Base-by-base conservation (phyloP, 2,113 vertebrate species). In the Phrynosoma blainvillii region DNA sequence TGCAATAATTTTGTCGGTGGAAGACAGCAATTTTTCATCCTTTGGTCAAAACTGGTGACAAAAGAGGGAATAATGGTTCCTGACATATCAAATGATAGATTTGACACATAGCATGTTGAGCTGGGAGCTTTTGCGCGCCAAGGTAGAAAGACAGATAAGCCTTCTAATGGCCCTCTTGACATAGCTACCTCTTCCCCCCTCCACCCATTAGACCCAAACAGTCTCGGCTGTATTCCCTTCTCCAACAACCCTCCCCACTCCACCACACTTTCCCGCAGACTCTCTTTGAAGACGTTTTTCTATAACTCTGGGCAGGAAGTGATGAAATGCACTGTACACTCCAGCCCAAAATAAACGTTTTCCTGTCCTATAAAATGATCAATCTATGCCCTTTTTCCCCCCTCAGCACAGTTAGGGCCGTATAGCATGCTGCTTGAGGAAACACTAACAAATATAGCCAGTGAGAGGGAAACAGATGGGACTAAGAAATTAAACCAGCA, bases 21-120 rank as follows among this genome's bases (percentile, higher is more conserved):
- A 95, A 97, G 96, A 97, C 95, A 96, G 96, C 97, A 97, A 98
- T 99, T 98, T 98, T 97, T 98, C 98, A 98, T 96, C 97, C 97
- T 97, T 96, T 95, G 97, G 98, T 98, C 97, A 96, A 96, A 98
- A 98, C 96, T 96, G 96, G 97, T 98, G 98, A 98, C 98, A 98
- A 96, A 97, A 97, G 97, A 97, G 96, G 97, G 97, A 97, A 98
- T 98, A 98, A 98, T 98, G 96, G 97, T 96, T 97, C 97, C 96
- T 97, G 98, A 98, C 96, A 95, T 95, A 93, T 92, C 95, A 97
- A 97, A 97, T 98, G 97, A 98, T 98, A 96, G 97, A 97, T 98
- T 96, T 97, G 97, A 97, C 97, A 97, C 95, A 95, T 94, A 95
- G 96, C 95, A 93, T 95, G 95, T 95, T 96, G 97, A 97, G 97